These are phyloP conservation scores for Onthophagus sagittarius DNA, from an alignment of 2,888 invertebrate species.

Conservation along the genomic window DNA sequence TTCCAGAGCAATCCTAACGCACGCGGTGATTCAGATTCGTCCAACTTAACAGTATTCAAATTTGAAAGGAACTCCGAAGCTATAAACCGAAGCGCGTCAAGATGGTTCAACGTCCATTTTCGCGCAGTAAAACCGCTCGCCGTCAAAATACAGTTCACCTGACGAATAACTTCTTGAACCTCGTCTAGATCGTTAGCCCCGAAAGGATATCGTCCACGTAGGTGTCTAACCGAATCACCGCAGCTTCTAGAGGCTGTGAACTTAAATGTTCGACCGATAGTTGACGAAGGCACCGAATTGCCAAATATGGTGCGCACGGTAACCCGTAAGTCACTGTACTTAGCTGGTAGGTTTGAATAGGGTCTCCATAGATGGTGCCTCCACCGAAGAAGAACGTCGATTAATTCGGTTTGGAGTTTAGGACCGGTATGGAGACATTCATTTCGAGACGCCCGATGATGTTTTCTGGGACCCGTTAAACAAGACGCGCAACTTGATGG, in stretches of 20 bases:
- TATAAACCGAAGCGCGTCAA: background rate
- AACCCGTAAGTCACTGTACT: background rate
- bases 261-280: background rate
- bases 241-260: background rate
- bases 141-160: background rate
- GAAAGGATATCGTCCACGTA: background rate
- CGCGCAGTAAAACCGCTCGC: background rate
- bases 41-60: background rate
- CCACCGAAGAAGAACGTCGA: too few species aligned
- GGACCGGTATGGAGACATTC: too few species aligned
- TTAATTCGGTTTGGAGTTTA: too few species aligned
- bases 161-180: background rate
- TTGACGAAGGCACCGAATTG: background rate
- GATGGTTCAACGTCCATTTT: background rate
- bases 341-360: background rate
- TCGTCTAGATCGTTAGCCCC: background rate
- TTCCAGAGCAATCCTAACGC: conserved; percentile 1
- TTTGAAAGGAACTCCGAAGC: background rate
- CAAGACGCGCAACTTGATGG: too few species aligned
- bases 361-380: too few species aligned
- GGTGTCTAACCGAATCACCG: background rate
- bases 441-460: too few species aligned
- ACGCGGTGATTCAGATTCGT: background rate
- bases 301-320: background rate
- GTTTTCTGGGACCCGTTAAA: too few species aligned